phyloP scores from a whole-genome alignment of 2,888 invertebrate genomes.

The Acanthoscelides obtectus region DNA sequence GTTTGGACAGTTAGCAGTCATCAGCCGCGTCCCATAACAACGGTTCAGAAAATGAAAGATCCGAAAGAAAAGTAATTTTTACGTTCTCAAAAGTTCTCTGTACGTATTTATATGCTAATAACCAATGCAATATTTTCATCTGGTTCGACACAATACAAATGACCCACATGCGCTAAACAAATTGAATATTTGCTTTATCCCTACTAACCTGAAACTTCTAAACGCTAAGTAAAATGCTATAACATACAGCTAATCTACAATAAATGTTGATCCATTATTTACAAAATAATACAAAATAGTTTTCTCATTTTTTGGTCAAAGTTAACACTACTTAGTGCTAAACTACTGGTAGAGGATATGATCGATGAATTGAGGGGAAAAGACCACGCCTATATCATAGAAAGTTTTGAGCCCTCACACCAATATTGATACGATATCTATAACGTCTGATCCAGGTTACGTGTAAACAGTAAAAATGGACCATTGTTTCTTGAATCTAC shows the following conservation, averaged over 20 bases:
- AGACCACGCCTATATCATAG: background rate
- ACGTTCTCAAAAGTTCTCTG: background rate
- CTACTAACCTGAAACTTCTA: slow-evolving; percentile 47
- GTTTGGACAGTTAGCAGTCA: background rate
- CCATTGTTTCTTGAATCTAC: too few species aligned
- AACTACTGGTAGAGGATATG: slow-evolving; percentile 30
- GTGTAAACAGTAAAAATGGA: too few species aligned
- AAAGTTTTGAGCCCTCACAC: slow-evolving; percentile 9
- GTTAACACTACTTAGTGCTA: slow-evolving; percentile 44
- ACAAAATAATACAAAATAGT: slow-evolving; percentile 45
- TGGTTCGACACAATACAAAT: slow-evolving; percentile 45
- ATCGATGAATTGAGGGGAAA: slow-evolving; percentile 16
- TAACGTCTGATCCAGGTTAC: too few species aligned
- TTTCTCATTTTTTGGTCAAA: slow-evolving; percentile 34
- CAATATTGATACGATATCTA: too few species aligned
- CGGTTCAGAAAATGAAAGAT: background rate
- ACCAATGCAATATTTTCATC: background rate
- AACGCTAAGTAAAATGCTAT: slow-evolving; percentile 49
- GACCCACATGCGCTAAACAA: slow-evolving; percentile 46
- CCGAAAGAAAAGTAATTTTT: background rate
- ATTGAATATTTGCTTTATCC: slow-evolving; percentile 43
- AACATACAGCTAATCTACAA: slow-evolving; percentile 49
- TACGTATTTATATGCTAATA: background rate
- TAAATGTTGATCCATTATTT: slow-evolving; percentile 44
- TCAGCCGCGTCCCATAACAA: background rate